These are phyloP conservation scores for Cinclus cinclus DNA, from an alignment of 2,113 vertebrate species.

Conservation along the genomic window DNA sequence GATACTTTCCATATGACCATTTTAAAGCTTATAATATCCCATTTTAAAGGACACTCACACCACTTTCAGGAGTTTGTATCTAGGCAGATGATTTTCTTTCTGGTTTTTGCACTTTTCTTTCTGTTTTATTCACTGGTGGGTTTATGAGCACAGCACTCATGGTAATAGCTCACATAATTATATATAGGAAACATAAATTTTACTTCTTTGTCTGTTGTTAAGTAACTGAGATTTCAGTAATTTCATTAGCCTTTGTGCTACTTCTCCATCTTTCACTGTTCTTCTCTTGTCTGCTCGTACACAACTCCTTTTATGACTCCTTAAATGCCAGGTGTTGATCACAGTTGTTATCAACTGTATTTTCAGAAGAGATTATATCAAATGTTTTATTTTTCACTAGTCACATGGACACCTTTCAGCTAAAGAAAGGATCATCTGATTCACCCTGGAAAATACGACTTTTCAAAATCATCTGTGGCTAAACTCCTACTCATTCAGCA, in stretches of 20 bases:
- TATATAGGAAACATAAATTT: background rate
- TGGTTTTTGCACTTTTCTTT: background rate
- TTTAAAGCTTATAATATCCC: background rate
- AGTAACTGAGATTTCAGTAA: background rate
- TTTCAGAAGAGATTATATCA: background rate
- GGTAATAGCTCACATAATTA: background rate
- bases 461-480: background rate
- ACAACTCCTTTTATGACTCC: background rate
- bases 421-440: background rate
- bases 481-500: conserved; percentile 41
- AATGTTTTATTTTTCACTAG: background rate
- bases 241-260: background rate
- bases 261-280: background rate
- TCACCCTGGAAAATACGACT: background rate
- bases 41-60: background rate
- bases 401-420: background rate
- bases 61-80: background rate
- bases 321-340: background rate
- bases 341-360: background rate
- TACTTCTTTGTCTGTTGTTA: background rate
- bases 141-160: background rate
- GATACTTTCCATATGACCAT: background rate
- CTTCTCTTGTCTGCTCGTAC: background rate
- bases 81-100: background rate
- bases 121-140: background rate